Conservation (phyloP, 2,888 invertebrate species). For the Siphlonurus alternatus region DNA sequence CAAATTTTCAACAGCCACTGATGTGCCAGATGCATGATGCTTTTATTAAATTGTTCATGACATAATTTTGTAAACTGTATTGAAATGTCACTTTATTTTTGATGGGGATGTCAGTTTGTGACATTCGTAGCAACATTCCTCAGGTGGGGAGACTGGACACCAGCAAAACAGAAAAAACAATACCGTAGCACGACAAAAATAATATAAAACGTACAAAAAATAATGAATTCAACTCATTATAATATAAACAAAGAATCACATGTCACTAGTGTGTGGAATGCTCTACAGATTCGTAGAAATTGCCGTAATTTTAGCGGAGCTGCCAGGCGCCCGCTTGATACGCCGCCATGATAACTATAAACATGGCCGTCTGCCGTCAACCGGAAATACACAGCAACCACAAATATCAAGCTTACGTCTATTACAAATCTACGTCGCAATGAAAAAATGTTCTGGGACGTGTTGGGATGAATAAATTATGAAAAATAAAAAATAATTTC, state of each 20-base stretch:
- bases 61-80: background rate
- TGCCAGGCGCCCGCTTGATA: background rate
- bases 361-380: background rate
- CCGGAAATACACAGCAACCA: background rate
- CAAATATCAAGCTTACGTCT: background rate
- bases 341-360: background rate
- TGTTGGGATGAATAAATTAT: too few species aligned
- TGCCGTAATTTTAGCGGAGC: background rate
- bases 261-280: background rate
- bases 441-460: too few species aligned
- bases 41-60: background rate
- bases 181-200: background rate
- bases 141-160: background rate
- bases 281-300: background rate
- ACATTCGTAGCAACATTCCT: background rate
- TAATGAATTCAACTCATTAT: background rate
- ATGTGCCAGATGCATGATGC: background rate
- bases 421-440: too few species aligned
- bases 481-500: too few species aligned
- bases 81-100: background rate
- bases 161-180: background rate
- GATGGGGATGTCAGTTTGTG: background rate
- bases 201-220: background rate
- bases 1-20: background rate
- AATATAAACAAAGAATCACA: background rate